A percentile compares a stretch with the other conserved stretches of the same genome.
These are phyloP conservation scores for Spilarctia lutea DNA, from an alignment of 2,888 invertebrate genomes.

Conservation along the genomic window DNA sequence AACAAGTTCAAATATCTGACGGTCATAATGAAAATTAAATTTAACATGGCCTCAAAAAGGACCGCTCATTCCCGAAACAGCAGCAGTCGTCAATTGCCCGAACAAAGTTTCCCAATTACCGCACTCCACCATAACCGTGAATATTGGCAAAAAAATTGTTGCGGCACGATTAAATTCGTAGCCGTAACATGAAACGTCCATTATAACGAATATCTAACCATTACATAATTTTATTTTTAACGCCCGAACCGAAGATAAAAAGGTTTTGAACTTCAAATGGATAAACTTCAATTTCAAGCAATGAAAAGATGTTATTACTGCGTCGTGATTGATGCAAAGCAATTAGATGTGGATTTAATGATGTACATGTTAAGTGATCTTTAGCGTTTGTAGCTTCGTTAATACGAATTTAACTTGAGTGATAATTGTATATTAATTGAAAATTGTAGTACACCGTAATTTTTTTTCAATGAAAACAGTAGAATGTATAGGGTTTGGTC, in stretches of 20 bases:
- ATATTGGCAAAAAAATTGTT: slow-evolving; percentile 50
- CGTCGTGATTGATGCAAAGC: slow-evolving; percentile 44
- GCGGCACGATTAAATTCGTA: slow-evolving; percentile 53
- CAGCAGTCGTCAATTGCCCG: slow-evolving; percentile 54
- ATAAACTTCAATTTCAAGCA: slow-evolving; percentile 47
- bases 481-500: too few species aligned
- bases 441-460: neutral
- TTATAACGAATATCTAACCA: slow-evolving; percentile 51
- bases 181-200: slow-evolving; percentile 60
- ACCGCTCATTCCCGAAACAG: slow-evolving; percentile 39
- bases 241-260: slow-evolving; percentile 41
- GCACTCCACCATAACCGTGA: slow-evolving; percentile 48
- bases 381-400: neutral
- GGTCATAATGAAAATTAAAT: slow-evolving; percentile 44
- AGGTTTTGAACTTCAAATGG: slow-evolving; percentile 49
- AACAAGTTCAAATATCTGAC: slow-evolving; percentile 20
- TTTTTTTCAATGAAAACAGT: neutral
- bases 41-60: slow-evolving; percentile 39
- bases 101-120: slow-evolving; percentile 60
- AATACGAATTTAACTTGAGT: neutral
- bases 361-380: slow-evolving; percentile 6
- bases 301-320: slow-evolving; percentile 43
- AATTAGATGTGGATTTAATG: slow-evolving; percentile 18
- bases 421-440: neutral
- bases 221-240: slow-evolving; percentile 57